phyloP scores from a whole-genome alignment of 2,888 invertebrate species.

The Crepidodera aurea region DNA sequence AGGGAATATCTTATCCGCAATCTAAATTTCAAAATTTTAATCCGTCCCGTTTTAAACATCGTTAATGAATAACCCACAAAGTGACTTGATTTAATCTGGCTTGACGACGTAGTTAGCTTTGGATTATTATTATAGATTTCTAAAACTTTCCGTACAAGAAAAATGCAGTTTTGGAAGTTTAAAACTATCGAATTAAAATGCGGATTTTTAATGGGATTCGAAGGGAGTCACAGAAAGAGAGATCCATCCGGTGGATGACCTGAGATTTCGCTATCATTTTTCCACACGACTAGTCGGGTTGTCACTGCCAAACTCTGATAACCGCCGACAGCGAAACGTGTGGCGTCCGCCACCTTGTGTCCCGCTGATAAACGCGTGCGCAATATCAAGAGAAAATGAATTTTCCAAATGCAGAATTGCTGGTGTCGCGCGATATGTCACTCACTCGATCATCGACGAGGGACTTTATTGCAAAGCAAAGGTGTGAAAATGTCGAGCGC shows the following conservation, averaged over 20 bases:
- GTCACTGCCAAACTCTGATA: slow-evolving; percentile 59
- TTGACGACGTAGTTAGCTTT: too few relatives aligned
- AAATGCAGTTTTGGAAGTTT: background rate
- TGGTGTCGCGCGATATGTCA: slow-evolving; percentile 60
- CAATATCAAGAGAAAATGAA: slow-evolving; percentile 32
- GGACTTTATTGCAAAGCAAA: slow-evolving; percentile 59
- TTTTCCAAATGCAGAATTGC: slow-evolving; percentile 52
- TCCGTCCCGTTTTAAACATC: too few relatives aligned
- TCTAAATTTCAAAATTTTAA: too few relatives aligned
- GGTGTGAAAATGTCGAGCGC: slow-evolving; percentile 48
- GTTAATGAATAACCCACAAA: too few relatives aligned
- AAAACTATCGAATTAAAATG: background rate
- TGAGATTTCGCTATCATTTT: slow-evolving; percentile 63
- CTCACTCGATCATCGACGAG: slow-evolving; percentile 61
- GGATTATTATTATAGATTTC: too few relatives aligned
- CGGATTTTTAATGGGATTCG: background rate
- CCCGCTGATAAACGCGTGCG: slow-evolving; percentile 56
- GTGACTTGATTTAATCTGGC: too few relatives aligned
- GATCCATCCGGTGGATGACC: slow-evolving; percentile 48
- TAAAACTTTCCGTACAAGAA: too few relatives aligned
- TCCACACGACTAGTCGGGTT: slow-evolving; percentile 66
- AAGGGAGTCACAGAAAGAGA: slow-evolving; percentile 2
- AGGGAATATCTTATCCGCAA: too few relatives aligned
- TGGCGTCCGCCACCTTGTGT: slow-evolving; percentile 56
- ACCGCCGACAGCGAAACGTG: slow-evolving; percentile 47